Conservation (phyloP, 2,888 invertebrate species). For the Drosophila pseudotakahashii region DNA sequence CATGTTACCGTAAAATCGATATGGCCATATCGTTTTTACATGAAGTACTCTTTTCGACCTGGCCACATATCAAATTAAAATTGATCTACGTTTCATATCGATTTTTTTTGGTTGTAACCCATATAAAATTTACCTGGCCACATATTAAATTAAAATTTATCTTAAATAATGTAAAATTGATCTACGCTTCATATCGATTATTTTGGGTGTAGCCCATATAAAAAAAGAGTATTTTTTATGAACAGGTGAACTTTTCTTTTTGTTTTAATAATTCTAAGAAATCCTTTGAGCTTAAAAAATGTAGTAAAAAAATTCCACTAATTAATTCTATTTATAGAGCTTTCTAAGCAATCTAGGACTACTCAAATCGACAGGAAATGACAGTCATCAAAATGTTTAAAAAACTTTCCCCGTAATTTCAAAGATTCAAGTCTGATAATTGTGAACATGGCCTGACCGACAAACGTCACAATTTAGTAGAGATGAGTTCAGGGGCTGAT, state of each 20-base stretch:
- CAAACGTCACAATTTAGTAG: constrained; percentile 17
- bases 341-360: background rate
- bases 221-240: background rate
- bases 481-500: constrained; percentile 1
- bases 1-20: too few species aligned
- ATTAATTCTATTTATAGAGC: background rate
- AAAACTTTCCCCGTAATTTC: constrained; percentile 32
- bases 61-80: too few species aligned
- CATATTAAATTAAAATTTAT: too few species aligned
- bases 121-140: too few species aligned
- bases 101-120: too few species aligned
- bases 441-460: constrained; percentile 21
- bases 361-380: constrained; percentile 14
- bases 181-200: too few species aligned
- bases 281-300: background rate
- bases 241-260: background rate
- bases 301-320: background rate
- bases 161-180: too few species aligned
- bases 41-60: too few species aligned
- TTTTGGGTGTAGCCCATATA: background rate
- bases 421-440: constrained; percentile 21
- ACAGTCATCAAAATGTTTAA: constrained; percentile 5
- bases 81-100: too few species aligned
- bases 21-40: too few species aligned
- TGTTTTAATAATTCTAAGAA: background rate